Conservation (phyloP, 2,113 vertebrate genomes). For the Cebus imitator region DNA sequence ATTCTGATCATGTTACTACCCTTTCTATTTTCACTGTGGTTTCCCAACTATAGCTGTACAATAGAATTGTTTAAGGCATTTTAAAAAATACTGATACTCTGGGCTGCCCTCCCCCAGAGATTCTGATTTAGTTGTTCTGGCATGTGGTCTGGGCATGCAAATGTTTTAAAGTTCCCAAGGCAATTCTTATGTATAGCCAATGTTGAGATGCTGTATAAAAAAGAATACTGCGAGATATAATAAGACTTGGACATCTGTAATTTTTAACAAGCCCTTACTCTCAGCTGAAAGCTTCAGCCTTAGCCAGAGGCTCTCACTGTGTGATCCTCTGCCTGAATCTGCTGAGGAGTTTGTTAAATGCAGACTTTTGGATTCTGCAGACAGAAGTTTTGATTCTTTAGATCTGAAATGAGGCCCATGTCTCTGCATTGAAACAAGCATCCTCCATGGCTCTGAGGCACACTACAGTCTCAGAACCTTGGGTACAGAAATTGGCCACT, state of each 20-base stretch:
- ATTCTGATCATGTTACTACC: neutral
- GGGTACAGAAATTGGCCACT: neutral
- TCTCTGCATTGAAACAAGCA: neutral
- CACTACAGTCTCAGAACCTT: neutral
- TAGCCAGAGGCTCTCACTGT: neutral
- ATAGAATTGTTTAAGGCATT: neutral
- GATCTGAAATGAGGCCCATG: neutral
- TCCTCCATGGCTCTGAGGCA: neutral
- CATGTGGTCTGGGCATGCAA: neutral
- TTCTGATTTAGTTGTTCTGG: neutral
- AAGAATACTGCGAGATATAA: neutral
- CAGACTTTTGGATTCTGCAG: neutral
- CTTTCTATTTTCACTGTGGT: conserved; percentile 8
- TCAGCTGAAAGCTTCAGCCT: neutral
- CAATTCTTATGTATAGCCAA: neutral
- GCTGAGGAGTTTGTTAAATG: neutral
- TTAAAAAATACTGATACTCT: neutral
- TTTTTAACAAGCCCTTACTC: neutral
- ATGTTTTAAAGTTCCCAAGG: neutral
- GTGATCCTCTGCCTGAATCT: neutral
- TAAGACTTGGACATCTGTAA: neutral
- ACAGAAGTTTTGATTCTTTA: neutral
- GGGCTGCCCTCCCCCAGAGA: neutral
- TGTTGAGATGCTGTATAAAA: neutral
- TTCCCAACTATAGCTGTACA: neutral